Evolutionary conservation across 2,113 vertebrate species (phyloP), one percentile per base, ranked within the genome.

Genomic region (Nycticorax nycticorax): DNA sequence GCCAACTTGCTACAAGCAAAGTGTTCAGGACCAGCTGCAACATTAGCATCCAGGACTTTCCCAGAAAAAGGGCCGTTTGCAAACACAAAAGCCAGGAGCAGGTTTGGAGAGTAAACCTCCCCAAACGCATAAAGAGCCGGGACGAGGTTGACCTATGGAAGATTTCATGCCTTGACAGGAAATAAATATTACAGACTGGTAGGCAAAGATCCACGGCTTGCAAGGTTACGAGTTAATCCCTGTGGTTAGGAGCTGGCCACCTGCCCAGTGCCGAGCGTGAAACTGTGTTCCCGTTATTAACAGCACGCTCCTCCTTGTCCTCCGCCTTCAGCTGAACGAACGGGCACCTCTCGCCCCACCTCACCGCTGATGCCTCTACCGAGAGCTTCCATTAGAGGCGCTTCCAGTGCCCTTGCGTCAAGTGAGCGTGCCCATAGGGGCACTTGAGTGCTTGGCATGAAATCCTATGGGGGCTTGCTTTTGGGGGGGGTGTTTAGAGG

Each of bases 311-410:
- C 64, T 78, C 91, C 75, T 90, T 43, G 6, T 57, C 72, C 33
- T 77, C 50, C 0, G 0, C 43, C 55, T 73, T 18, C 2, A 2
- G 28, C 55, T 37, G 79, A 18, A 47, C 86, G 74, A 55, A 32
- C 0, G 8, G 95, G 32, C 81, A 77, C 48, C 3, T 4, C 69
- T 72, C 5, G 7, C 21, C 66, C n/a, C 89, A 66, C 56, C 41
- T 62, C 4, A 2, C 1, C 55, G 30, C 37, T 2, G 30, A 1
- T 12, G 14, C 17, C 79, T 41, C 12, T 0, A 6, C 15, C 9
- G 2, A 73, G 41, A 75, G 22, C 63, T 56, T 24, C 37, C 18
- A 1, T 37, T 7, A 60, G 59, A 55, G 47, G 47, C 8, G 8
- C 14, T 43, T 9, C 12, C 92, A 57, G 60, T 1, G 35, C 68